phyloP scores from a whole-genome alignment of 2,797 vertebrate species.

The Dermochelys coriacea region DNA sequence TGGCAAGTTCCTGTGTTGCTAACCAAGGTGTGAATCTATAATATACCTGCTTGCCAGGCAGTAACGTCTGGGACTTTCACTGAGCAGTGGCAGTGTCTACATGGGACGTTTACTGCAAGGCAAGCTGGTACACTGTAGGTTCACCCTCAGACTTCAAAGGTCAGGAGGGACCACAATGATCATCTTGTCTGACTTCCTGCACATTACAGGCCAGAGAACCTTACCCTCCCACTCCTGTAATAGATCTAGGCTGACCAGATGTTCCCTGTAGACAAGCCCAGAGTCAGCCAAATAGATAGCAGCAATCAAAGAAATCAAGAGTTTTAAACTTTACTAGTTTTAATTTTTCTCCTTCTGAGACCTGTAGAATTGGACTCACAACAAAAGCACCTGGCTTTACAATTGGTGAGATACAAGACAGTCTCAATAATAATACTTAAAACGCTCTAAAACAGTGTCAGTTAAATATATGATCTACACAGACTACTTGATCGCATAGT shows the following conservation, averaged over 20 bases:
- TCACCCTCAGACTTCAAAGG: neutral
- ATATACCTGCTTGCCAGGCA: neutral
- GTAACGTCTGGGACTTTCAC: neutral
- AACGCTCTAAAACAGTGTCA: neutral
- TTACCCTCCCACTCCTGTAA: neutral
- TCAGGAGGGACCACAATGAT: neutral
- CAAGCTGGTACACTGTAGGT: neutral
- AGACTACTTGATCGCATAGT: neutral
- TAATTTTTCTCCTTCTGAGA: conserved; percentile 32
- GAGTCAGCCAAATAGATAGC: neutral
- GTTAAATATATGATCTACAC: neutral
- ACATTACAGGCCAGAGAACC: neutral
- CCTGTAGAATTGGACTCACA: neutral
- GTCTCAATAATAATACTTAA: conserved; percentile 17
- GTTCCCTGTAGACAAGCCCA: neutral
- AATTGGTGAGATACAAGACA: conserved; percentile 1
- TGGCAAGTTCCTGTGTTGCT: neutral
- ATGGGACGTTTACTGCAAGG: neutral
- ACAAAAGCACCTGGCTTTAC: neutral
- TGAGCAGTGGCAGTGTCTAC: neutral
- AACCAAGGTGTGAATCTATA: neutral
- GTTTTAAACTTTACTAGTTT: conserved; percentile 36
- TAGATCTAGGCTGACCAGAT: too few species aligned
- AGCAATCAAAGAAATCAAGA: conserved; percentile 8
- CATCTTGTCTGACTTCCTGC: neutral